A percentile compares a stretch with the other conserved stretches of the same genome.
These are phyloP conservation scores for Chascanopsetta lugubris DNA, from an alignment of 2,113 vertebrate species.

Conservation along the genomic window DNA sequence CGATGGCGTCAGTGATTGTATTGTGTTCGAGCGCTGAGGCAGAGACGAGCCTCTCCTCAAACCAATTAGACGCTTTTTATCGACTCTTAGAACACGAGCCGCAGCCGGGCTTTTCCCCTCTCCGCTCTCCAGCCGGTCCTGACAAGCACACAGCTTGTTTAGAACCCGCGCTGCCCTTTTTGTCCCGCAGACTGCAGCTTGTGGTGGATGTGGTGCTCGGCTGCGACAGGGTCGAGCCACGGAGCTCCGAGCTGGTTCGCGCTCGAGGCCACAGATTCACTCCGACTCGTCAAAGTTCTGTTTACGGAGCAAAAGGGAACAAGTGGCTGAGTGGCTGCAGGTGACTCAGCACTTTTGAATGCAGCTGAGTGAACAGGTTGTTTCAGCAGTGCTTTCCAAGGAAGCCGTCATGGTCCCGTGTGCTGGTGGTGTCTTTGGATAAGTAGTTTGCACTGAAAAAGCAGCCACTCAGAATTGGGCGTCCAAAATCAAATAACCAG, in stretches of 20 bases:
- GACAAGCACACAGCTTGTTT: conserved; percentile 10
- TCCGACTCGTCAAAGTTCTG: neutral
- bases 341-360: no score
- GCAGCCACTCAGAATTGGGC: no score
- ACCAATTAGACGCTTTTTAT: conserved; percentile 69
- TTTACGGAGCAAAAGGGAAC: neutral
- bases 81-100: conserved; percentile 42
- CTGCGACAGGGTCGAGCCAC: neutral
- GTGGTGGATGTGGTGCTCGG: neutral
- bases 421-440: no score
- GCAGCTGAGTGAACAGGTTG: no score
- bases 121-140: neutral
- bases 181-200: neutral
- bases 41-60: conserved; percentile 53
- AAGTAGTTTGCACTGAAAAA: no score
- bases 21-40: conserved; percentile 47
- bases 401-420: no score
- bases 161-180: neutral
- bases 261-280: conserved; percentile 17
- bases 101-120: conserved; percentile 17
- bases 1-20: conserved; percentile 64
- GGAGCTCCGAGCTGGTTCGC: conserved; percentile 24
- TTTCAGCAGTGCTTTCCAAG: no score
- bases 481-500: no score
- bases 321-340: no score